Percentiles rank a stretch among this genome's conserved stretches.
These are phyloP conservation scores for Boloria selene DNA, from an alignment of 2,888 invertebrate genomes.

Conservation along the genomic window DNA sequence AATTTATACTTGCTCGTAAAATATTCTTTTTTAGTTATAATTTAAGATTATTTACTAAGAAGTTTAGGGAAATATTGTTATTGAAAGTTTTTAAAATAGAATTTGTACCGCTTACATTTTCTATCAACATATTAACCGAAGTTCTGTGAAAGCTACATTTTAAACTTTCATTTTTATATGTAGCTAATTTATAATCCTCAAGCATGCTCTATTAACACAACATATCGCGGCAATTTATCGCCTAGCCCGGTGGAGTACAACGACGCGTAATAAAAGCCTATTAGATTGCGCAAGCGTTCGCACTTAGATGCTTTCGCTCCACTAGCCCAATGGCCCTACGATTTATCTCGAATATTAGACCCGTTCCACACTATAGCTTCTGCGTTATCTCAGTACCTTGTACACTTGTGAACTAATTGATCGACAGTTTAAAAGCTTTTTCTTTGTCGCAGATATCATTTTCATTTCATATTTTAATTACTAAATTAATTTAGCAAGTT, in stretches of 20 bases:
- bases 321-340: slow-evolving; percentile 44
- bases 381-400: too few species aligned
- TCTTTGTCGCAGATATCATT: too few species aligned
- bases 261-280: slow-evolving; percentile 57
- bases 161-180: slow-evolving; percentile 21
- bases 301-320: slow-evolving; percentile 56
- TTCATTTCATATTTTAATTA: not conserved
- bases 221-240: slow-evolving; percentile 57
- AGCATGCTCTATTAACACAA: slow-evolving; percentile 29
- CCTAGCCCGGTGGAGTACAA: slow-evolving; percentile 30
- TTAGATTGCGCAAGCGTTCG: slow-evolving; percentile 74
- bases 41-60: too few species aligned
- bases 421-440: too few species aligned
- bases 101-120: too few species aligned
- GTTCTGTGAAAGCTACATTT: not conserved
- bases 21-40: too few species aligned
- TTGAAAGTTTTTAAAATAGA: too few species aligned
- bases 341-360: slow-evolving; percentile 14
- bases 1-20: too few species aligned
- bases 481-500: not conserved
- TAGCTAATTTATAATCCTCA: slow-evolving; percentile 24
- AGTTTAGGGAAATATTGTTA: too few species aligned
- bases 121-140: too few species aligned
- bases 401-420: too few species aligned
- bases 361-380: not conserved